Percentiles rank a stretch among this genome's conserved stretches.
phyloP scores from a whole-genome alignment of 53 echinoderm and acorn worm genomes.

The Glandiceps talaboti region DNA sequence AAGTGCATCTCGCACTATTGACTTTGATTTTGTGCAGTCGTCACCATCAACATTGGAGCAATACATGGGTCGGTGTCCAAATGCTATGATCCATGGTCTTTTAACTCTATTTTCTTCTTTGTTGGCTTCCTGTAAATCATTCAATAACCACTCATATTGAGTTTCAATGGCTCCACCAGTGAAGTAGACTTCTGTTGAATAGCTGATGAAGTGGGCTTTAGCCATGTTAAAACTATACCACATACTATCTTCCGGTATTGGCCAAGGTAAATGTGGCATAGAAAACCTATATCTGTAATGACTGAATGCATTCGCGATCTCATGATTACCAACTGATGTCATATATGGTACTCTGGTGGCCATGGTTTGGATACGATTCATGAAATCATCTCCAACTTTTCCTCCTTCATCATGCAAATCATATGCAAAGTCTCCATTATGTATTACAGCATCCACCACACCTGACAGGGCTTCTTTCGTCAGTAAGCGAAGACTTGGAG shows the following conservation, averaged over 20 bases:
- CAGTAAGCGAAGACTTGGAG: conserved; percentile 52
- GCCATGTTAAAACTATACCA: conserved; percentile 87
- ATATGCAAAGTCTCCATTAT: conserved; percentile 86
- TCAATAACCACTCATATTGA: conserved; percentile 43
- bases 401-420: conserved; percentile 77
- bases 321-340: conserved; percentile 80
- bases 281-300: conserved; percentile 79
- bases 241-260: conserved; percentile 30
- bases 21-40: conserved; percentile 32
- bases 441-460: conserved; percentile 45
- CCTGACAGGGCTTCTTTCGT: conserved; percentile 20
- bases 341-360: conserved; percentile 64
- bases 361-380: conserved; percentile 60
- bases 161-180: conserved; percentile 17
- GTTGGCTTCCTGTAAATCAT: conserved; percentile 31
- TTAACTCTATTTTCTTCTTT: conserved; percentile 7
- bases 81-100: conserved; percentile 48
- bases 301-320: conserved; percentile 49
- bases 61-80: conserved; percentile 59
- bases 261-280: conserved; percentile 55
- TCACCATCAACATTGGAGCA: conserved; percentile 47
- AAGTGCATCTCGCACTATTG: conserved; percentile 30
- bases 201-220: conserved; percentile 67
- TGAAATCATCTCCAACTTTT: conserved; percentile 83
- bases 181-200: conserved; percentile 75